phyloP scores from a whole-genome alignment of 1,140 invertebrate genomes.

The Drosophila lowei region DNA sequence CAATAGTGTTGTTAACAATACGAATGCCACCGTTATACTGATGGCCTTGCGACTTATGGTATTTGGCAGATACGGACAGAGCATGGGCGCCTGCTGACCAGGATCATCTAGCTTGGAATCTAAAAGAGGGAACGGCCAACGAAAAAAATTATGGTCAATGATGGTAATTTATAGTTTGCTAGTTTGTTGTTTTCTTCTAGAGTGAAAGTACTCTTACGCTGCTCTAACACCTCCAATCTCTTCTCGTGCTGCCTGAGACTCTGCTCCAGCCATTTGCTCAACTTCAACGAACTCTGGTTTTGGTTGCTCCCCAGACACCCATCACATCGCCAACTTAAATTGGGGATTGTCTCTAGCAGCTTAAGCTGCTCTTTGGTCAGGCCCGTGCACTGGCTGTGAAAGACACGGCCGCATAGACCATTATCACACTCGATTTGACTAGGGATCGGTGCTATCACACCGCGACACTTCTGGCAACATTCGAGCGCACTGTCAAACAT shows the following conservation, averaged over 20 bases:
- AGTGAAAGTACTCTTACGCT: constrained; percentile 20
- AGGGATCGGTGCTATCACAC: constrained; percentile 7
- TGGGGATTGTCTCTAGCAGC: constrained; percentile 21
- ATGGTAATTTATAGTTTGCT: background rate
- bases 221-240: constrained; percentile 50
- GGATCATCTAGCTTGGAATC: constrained; percentile 50
- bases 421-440: constrained; percentile 34
- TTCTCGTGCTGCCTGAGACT: constrained; percentile 55
- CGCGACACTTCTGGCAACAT: constrained; percentile 48
- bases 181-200: background rate
- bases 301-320: constrained; percentile 8
- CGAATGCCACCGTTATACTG: constrained; percentile 56
- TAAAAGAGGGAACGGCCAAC: constrained; percentile 21
- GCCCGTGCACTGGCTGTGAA: constrained; percentile 29
- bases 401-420: constrained; percentile 18
- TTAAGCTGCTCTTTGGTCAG: constrained; percentile 24
- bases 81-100: constrained; percentile 30
- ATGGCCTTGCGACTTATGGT: constrained; percentile 62
- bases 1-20: constrained; percentile 53
- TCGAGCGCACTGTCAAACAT: constrained; percentile 48
- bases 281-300: background rate
- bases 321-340: constrained; percentile 45
- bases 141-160: background rate
- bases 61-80: constrained; percentile 62
- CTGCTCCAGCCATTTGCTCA: constrained; percentile 34